Evolutionary conservation across 1,140 invertebrate species (phyloP), one percentile per base, ranked within the genome.

Genomic region (Odontomachus brunneus): DNA sequence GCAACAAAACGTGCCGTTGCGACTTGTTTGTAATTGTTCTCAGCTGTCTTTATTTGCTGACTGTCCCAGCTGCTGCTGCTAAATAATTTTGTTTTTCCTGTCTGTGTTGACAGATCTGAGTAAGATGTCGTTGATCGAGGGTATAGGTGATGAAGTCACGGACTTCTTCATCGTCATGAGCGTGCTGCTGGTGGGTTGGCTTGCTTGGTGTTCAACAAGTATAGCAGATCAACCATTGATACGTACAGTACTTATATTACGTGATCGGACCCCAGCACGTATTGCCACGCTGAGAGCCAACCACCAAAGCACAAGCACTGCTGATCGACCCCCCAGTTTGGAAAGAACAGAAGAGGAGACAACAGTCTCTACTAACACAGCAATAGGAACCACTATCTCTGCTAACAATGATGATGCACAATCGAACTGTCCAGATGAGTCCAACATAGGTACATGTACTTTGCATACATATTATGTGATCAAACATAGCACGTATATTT

Each of bases 111-210:
- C 19, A 76, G 49, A 82, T 82, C 4, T 12, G 22, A 65, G 24
- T 49, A 93, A 88, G 82, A 97, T 97, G 96, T 93, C 96, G 76
- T 90, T 97, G 81, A 96, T 98, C 67, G 96, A 97, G 90, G 97
- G 97, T 48, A 94, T 97, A 33, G 97, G 97, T n/a, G 97, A 97
- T 94, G 97, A 97, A 95, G 97, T 98, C 29, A 95, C 96, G 24
- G 94, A 97, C 84, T 97, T 97, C 91, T 95, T 97, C 87, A 95
- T 95, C 26, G 90, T 96, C 38, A 91, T 97, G 75, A 88, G 96
- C 24, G 92, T 96, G 14, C 88, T 96, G 1, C 82, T 96, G 4
- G 92, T 97, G n/a, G 95, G 94, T 19, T 94, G 95, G 83, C 86
- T 97, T n/a, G 97, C 96, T 15, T 97, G 97, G 97, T 95, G 95